Evolutionary conservation across 2,797 vertebrate species (phyloP).

Genomic region (Pseudomugil gertrudae): DNA sequence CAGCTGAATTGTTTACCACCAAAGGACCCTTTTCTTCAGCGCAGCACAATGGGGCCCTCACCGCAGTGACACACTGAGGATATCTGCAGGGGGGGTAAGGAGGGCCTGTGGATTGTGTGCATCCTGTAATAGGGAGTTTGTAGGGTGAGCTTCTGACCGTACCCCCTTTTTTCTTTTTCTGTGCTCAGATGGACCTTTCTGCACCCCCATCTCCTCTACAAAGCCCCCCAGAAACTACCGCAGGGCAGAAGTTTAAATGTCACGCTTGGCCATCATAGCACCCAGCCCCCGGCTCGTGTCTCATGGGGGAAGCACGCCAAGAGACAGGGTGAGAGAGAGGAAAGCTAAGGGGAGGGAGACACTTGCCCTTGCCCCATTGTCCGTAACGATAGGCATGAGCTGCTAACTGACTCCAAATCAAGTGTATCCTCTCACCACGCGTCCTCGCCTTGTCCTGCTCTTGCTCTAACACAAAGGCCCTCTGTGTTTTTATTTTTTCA

Average conservation of each 20-base stretch:
- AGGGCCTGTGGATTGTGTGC: no score
- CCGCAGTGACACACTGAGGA: slow-evolving; percentile 64
- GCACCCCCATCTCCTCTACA: slow-evolving; percentile 49
- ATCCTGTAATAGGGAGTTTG: slow-evolving; percentile 56
- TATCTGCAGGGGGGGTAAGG: slow-evolving; percentile 50
- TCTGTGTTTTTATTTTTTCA: slow-evolving; percentile 55
- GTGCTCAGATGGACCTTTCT: slow-evolving; percentile 74
- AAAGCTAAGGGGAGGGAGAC: slow-evolving; percentile 72
- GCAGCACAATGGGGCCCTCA: slow-evolving; percentile 74
- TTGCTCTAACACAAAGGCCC: slow-evolving; percentile 72
- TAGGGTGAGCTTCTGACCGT: slow-evolving; percentile 66
- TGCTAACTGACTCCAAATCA: slow-evolving; percentile 81
- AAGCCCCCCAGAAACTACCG: slow-evolving; percentile 74
- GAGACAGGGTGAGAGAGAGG: slow-evolving; percentile 59
- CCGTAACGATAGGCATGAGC: slow-evolving; percentile 76
- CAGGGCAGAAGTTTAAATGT: slow-evolving; percentile 84
- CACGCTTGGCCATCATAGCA: slow-evolving; percentile 82
- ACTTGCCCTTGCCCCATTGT: slow-evolving; percentile 76
- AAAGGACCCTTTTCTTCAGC: slow-evolving; percentile 79
- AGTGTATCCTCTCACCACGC: slow-evolving; percentile 81
- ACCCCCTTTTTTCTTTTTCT: slow-evolving; percentile 62
- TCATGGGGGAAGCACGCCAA: slow-evolving; percentile 67
- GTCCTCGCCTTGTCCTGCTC: slow-evolving; percentile 70
- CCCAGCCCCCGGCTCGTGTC: slow-evolving; percentile 81
- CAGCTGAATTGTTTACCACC: slow-evolving; percentile 83